A percentile compares a stretch with the other conserved stretches of the same genome.
Evolutionary conservation across 2,888 invertebrate genomes (phyloP).

Genomic region (Deilephila elpenor): DNA sequence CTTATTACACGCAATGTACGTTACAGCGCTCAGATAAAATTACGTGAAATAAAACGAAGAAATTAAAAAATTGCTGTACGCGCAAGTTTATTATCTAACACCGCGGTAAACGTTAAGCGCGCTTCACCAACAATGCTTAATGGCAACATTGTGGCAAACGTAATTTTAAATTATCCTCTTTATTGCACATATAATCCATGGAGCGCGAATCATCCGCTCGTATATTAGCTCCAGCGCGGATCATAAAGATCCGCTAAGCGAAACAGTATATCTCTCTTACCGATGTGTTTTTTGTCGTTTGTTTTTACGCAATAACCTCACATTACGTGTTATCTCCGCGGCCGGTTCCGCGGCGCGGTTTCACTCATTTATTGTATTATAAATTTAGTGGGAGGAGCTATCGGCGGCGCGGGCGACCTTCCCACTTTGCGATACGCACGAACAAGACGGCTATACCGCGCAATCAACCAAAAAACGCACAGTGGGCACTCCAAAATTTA

Average conservation of each 20-base stretch:
- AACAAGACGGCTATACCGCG: conserved; percentile 75
- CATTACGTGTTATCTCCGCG: conserved; percentile 75
- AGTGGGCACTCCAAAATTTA: conserved; percentile 73
- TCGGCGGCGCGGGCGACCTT: conserved; percentile 67
- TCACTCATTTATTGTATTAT: conserved; percentile 81
- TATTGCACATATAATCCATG: conserved; percentile 74
- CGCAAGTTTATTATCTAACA: conserved; percentile 28
- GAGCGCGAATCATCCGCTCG: conserved; percentile 69
- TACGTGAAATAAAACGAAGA: conserved; percentile 20
- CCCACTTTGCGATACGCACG: conserved; percentile 71
- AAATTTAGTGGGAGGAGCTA: conserved; percentile 82
- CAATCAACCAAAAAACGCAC: conserved; percentile 61
- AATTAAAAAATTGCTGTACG: conserved; percentile 43
- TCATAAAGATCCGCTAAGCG: conserved; percentile 72
- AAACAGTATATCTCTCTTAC: conserved; percentile 72
- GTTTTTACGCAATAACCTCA: conserved; percentile 79
- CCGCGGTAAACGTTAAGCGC: conserved; percentile 42
- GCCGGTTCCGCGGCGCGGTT: conserved; percentile 73
- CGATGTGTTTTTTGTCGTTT: conserved; percentile 74
- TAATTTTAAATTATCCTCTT: conserved; percentile 78
- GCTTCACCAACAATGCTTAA: conserved; percentile 66
- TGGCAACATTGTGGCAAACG: conserved; percentile 69
- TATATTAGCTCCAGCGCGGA: conserved; percentile 69
- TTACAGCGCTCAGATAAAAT: conserved; percentile 14
- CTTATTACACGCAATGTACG: neutral